Percentiles rank a stretch among this genome's conserved stretches.
Evolutionary conservation across 2,888 invertebrate genomes (phyloP).

Genomic region (Labia minor): DNA sequence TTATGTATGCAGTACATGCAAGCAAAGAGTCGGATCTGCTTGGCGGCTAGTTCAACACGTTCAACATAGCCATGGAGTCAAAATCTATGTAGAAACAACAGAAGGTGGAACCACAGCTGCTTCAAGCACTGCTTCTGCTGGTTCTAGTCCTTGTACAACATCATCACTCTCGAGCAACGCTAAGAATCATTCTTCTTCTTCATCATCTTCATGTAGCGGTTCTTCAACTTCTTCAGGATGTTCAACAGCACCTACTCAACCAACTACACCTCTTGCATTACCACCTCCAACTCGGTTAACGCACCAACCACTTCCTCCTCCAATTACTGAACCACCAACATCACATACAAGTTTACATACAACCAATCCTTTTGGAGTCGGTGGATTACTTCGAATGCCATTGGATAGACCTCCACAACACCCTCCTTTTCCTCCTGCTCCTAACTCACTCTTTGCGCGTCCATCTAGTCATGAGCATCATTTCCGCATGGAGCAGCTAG

Average conservation of each 20-base stretch:
- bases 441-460: slow-evolving; percentile 62
- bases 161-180: slow-evolving; percentile 33
- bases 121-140: slow-evolving; percentile 20
- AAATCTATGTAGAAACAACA: slow-evolving; percentile 69
- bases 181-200: slow-evolving; percentile 36
- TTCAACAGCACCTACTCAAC: slow-evolving; percentile 33
- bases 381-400: slow-evolving; percentile 62
- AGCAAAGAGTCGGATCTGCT: slow-evolving; percentile 81
- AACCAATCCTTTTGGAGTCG: slow-evolving; percentile 57
- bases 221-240: slow-evolving; percentile 44
- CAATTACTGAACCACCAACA: slow-evolving; percentile 42
- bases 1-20: slow-evolving; percentile 90
- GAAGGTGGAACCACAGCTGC: slow-evolving; percentile 15
- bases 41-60: slow-evolving; percentile 93
- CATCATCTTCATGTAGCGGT: slow-evolving; percentile 29
- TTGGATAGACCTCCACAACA: slow-evolving; percentile 42
- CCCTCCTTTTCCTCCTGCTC: slow-evolving; percentile 27
- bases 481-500: slow-evolving; percentile 73
- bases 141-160: slow-evolving; percentile 33
- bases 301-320: slow-evolving; percentile 32
- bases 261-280: slow-evolving; percentile 27
- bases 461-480: slow-evolving; percentile 67
- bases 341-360: slow-evolving; percentile 21
- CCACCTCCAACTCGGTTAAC: slow-evolving; percentile 29
- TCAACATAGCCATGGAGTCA: slow-evolving; percentile 85